phyloP scores from a whole-genome alignment of 2,888 invertebrate species.

The Desoria tigrina region DNA sequence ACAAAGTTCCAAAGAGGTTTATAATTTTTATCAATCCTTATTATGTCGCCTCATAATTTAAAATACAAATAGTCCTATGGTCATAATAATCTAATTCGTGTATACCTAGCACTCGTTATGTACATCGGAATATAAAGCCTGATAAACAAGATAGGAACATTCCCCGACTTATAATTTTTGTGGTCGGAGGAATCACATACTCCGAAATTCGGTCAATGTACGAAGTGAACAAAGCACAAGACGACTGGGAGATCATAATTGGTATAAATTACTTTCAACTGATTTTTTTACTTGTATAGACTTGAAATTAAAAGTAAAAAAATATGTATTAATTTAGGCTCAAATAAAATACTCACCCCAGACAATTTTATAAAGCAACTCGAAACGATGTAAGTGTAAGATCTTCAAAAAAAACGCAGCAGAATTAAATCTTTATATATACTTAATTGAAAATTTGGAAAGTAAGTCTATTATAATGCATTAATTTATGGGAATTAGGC shows the following conservation, averaged over 20 bases:
- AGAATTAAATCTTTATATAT: too few species aligned
- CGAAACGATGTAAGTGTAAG: conserved; percentile 60
- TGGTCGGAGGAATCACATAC: conserved; percentile 46
- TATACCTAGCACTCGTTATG: conserved; percentile 42
- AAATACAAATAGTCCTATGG: too few species aligned
- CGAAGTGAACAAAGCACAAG: conserved; percentile 38
- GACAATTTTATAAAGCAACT: conserved; percentile 87
- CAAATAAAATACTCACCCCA: conserved; percentile 88
- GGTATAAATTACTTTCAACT: conserved; percentile 30
- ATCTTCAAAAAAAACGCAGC: too few species aligned
- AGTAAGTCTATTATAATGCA: too few species aligned
- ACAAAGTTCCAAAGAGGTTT: conserved; percentile 40
- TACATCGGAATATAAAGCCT: conserved; percentile 38
- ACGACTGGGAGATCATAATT: conserved; percentile 47
- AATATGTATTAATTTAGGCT: conserved; percentile 1
- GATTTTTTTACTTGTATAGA: background rate
- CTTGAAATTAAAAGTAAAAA: too few species aligned
- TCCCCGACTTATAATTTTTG: conserved; percentile 45
- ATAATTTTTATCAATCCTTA: too few species aligned
- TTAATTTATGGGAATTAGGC: too few species aligned
- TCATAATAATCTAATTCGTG: too few species aligned
- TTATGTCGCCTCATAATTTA: too few species aligned
- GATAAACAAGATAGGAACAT: conserved; percentile 30
- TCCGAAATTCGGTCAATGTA: conserved; percentile 48
- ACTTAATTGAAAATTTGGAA: too few species aligned